A percentile compares a stretch with the other conserved stretches of the same genome.
These are phyloP conservation scores for Steatornis caripensis DNA, from an alignment of 2,113 vertebrate genomes.

Conservation along the genomic window DNA sequence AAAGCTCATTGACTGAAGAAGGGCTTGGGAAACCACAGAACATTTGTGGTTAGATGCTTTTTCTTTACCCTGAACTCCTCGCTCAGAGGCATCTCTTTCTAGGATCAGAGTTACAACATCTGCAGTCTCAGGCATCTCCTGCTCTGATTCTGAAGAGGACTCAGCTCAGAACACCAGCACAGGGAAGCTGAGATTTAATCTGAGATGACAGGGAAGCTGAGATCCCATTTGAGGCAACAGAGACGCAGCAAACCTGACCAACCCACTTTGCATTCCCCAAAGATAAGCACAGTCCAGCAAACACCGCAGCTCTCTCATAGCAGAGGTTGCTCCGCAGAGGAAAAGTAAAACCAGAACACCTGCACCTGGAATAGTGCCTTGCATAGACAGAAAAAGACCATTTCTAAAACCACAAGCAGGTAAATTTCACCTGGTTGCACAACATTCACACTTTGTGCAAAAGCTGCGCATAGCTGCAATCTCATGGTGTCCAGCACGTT, in stretches of 20 bases:
- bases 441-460: neutral
- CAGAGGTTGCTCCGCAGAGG: neutral
- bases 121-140: neutral
- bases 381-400: neutral
- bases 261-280: neutral
- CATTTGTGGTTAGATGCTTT: neutral
- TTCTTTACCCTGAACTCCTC: neutral
- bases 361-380: neutral
- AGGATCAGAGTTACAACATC: neutral
- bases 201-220: neutral
- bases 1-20: neutral
- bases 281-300: neutral
- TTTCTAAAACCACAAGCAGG: neutral
- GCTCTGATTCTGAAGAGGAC: neutral
- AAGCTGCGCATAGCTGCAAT: neutral
- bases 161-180: neutral
- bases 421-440: neutral
- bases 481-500: rapidly evolving
- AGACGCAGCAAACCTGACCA: neutral
- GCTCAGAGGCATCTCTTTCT: neutral
- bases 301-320: neutral
- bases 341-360: neutral
- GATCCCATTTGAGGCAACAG: neutral
- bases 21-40: neutral
- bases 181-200: neutral